Evolutionary conservation across 2,888 invertebrate species (phyloP).

Genomic region (Eutolmus rufibarbis): DNA sequence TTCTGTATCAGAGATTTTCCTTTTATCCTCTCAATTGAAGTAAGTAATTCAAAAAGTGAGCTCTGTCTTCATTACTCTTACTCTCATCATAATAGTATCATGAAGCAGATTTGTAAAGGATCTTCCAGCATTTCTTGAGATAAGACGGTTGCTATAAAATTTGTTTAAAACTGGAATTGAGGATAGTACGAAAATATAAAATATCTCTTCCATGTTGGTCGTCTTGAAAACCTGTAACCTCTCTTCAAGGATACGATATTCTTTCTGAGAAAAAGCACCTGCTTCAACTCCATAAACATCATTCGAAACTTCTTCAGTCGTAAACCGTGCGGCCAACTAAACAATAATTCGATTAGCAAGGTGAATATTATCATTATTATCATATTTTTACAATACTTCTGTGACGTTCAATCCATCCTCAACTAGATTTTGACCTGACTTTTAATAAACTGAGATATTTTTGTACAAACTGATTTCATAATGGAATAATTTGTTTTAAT

Average conservation of each 20-base stretch:
- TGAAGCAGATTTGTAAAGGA: slow-evolving; percentile 55
- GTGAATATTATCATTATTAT: no score
- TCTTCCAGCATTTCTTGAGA: slow-evolving; percentile 68
- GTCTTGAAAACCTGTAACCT: slow-evolving; percentile 46
- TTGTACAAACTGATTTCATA: slow-evolving; percentile 61
- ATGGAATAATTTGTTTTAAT: slow-evolving; percentile 64
- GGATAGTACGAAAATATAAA: not conserved
- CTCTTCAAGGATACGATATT: slow-evolving; percentile 54
- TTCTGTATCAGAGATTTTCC: slow-evolving; percentile 50
- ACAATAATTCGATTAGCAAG: no score
- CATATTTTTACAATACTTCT: slow-evolving; percentile 52
- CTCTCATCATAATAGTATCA: slow-evolving; percentile 52
- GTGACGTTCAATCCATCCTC: slow-evolving; percentile 61
- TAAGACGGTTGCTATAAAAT: slow-evolving; percentile 52
- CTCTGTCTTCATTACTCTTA: slow-evolving; percentile 51
- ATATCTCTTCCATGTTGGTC: no score
- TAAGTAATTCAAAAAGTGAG: slow-evolving; percentile 58
- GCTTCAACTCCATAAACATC: slow-evolving; percentile 63
- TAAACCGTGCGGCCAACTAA: slow-evolving; percentile 58
- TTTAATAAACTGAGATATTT: slow-evolving; percentile 61
- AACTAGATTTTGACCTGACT: slow-evolving; percentile 52
- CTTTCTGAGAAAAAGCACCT: slow-evolving; percentile 57
- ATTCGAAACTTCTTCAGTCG: slow-evolving; percentile 62
- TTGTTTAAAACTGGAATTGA: slow-evolving; percentile 45
- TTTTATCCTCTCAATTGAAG: slow-evolving; percentile 54